Evolutionary conservation across 1,140 invertebrate species (phyloP), one percentile per base, ranked within the genome.

Genomic region (Drosophila tsacasi): DNA sequence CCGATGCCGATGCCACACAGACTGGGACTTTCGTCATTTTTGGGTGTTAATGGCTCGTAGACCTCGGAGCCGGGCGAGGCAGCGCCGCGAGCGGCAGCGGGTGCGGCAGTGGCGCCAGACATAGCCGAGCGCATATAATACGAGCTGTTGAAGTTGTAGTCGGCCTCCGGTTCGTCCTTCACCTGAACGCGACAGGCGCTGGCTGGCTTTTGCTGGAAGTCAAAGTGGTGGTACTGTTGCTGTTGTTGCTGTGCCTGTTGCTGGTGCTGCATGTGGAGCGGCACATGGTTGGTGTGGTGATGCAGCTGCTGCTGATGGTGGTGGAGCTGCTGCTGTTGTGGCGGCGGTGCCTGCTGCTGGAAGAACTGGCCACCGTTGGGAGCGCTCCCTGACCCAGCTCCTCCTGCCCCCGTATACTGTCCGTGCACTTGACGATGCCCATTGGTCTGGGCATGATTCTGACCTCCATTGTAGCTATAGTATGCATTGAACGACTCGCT

Each of bases 21-120:
- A 91, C 89, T 91, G 40, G 89, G 80, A 91, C 84, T 91, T 71
- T 91, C 89, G 77, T 92, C 89, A 90, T 92, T 92, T 72, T 90
- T 92, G 63, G 90, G 90, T 90, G 90, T 92, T 86, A 92, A 84
- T 81, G 90, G 90, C 79, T 92, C 90, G 52, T 86, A 90, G 77
- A 92, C 80, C 68, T 92, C 90, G 76, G 90, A 92, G 73, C 74
- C 82, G 25, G 87, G 87, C 76, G 87, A 91, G 23, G 86, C 83
- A 78, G 86, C 63, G 69, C 69, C 65, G 59, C 81, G 63, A 23
- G 69, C 27, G 15, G 25, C 46, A 25, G 66, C 63, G 46, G 69
- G 60, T 30, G 39, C 76, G 27, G 50, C 40, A 23, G 67, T 59
- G 42, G 39, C 62, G 42, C 83, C 87, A 65, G 66, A 46, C 66